Evolutionary conservation across 2,888 invertebrate species (phyloP).

Genomic region (Eugnorisma glareosa): DNA sequence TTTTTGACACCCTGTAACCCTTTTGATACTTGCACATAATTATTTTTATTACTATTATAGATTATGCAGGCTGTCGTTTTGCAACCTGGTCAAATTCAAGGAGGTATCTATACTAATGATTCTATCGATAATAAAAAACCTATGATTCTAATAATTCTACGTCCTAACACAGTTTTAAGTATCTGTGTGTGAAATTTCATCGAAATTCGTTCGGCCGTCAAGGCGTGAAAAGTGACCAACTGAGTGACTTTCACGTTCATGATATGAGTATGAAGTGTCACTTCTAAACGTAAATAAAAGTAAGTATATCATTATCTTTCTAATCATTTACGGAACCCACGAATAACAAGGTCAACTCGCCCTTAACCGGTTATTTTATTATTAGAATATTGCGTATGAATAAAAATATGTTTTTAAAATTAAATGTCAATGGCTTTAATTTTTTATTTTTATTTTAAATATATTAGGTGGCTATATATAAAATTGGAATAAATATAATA

Average conservation of each 20-base stretch:
- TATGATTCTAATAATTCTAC: not conserved
- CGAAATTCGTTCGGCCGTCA: not conserved
- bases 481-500: not conserved
- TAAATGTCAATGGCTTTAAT: slow-evolving; percentile 38
- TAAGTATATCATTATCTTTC: not conserved
- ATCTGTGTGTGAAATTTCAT: not conserved
- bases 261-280: not conserved
- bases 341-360: not conserved
- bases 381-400: not conserved
- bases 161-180: not conserved
- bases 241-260: not conserved
- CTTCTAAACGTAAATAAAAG: not conserved
- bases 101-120: too few relatives aligned
- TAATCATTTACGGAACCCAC: not conserved
- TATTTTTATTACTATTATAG: too few relatives aligned
- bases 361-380: not conserved
- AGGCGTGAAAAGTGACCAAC: not conserved
- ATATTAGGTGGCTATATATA: not conserved
- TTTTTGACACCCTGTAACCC: too few relatives aligned
- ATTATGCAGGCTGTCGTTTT: too few relatives aligned
- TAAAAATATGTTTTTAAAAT: not conserved
- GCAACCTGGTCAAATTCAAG: too few relatives aligned
- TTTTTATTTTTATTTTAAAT: not conserved
- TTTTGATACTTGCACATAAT: too few relatives aligned
- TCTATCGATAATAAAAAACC: too few relatives aligned